These are phyloP conservation scores for Meloidogyne hapla DNA, from an alignment of 1,140 invertebrate genomes.

Conservation along the genomic window DNA sequence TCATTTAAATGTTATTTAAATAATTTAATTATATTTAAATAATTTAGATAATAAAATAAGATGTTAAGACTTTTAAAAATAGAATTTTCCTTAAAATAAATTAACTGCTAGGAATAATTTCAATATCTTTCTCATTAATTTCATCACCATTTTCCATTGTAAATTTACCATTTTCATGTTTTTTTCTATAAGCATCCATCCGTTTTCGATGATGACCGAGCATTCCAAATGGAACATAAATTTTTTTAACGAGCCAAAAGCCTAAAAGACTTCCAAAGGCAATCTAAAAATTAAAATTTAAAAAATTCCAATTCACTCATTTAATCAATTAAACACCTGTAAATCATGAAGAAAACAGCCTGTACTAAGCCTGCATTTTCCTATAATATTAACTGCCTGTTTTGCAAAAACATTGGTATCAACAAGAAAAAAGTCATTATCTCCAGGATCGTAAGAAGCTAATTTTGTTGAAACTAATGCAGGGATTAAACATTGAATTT, in stretches of 20 bases:
- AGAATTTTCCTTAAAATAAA: too few species aligned
- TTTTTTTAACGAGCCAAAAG: constrained; percentile 58
- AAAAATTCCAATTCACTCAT: not conserved
- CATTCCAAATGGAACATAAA: constrained; percentile 60
- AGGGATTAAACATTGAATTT: constrained; percentile 63
- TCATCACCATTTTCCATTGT: constrained; percentile 8
- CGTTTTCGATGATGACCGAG: constrained; percentile 48
- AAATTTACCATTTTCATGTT: not conserved
- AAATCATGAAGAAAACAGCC: constrained; percentile 60
- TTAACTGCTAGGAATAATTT: not conserved
- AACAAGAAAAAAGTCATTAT: constrained; percentile 60
- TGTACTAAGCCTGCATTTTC: constrained; percentile 52
- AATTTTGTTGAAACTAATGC: constrained; percentile 61
- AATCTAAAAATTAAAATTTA: constrained; percentile 32
- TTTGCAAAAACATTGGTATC: constrained; percentile 53
- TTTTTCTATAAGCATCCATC: constrained; percentile 33
- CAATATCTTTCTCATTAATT: not conserved
- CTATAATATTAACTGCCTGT: constrained; percentile 58
- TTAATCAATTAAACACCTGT: constrained; percentile 44
- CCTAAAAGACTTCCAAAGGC: constrained; percentile 54
- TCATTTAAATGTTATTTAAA: too few species aligned
- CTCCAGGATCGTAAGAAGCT: constrained; percentile 56
- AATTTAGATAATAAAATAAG: too few species aligned
- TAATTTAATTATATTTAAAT: too few species aligned
- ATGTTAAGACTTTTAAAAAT: too few species aligned